Percentiles rank a stretch among this genome's conserved stretches.
Evolutionary conservation across 53 echinoderm and acorn worm species (phyloP).

Genomic region (Holothuria scabra): DNA sequence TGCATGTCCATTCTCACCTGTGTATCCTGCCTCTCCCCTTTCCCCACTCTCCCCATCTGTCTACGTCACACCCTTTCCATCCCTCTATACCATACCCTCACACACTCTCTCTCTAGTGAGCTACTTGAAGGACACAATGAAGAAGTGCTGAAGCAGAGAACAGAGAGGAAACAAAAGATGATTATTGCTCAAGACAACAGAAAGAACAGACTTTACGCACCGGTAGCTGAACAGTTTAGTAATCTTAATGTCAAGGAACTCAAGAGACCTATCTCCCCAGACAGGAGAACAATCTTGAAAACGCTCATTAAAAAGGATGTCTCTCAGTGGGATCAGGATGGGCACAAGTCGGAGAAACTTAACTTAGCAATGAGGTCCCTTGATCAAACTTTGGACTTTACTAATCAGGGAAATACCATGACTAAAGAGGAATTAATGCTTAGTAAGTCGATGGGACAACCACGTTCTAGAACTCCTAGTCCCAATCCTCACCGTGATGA

Average conservation of each 20-base stretch:
- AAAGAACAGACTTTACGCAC: constrained; percentile 78
- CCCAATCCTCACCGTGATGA: constrained; percentile 17
- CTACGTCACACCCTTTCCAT: constrained; percentile 5
- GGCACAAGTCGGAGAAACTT: constrained; percentile 67
- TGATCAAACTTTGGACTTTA: constrained; percentile 88
- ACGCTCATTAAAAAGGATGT: constrained; percentile 78
- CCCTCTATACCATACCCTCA: constrained; percentile 4
- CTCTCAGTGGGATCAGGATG: constrained; percentile 81
- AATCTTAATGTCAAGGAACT: constrained; percentile 67
- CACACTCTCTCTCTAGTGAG: constrained; percentile 65
- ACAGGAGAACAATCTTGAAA: constrained; percentile 69
- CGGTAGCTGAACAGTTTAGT: constrained; percentile 78
- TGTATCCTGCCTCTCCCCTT: background rate
- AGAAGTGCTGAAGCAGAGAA: constrained; percentile 63
- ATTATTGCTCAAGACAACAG: constrained; percentile 69
- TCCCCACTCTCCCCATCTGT: constrained; percentile 12
- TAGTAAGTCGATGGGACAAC: constrained; percentile 81
- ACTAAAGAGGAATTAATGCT: constrained; percentile 78
- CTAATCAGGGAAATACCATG: constrained; percentile 62
- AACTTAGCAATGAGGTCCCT: constrained; percentile 74
- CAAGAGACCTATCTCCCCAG: constrained; percentile 75
- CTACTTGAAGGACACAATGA: constrained; percentile 76
- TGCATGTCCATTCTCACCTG: background rate
- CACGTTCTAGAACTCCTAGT: constrained; percentile 54
- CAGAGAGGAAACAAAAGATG: constrained; percentile 81